Percentiles rank a stretch among this genome's conserved stretches.
Evolutionary conservation across 1,140 invertebrate species (phyloP).

Genomic region (Agrypnia vestita): DNA sequence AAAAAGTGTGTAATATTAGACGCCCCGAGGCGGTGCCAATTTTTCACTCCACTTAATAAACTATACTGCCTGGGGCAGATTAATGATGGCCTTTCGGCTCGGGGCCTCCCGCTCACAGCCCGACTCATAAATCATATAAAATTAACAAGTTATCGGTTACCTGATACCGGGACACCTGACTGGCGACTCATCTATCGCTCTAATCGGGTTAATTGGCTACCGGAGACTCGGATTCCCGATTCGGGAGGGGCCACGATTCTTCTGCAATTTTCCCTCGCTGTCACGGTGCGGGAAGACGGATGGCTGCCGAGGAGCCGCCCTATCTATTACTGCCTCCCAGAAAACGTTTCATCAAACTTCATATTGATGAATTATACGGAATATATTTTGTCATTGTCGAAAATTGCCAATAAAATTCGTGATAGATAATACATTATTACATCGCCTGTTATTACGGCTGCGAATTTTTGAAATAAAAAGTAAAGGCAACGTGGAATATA

Average conservation of each 20-base stretch:
- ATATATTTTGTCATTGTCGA: conserved; percentile 38
- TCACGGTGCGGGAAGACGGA: conserved; percentile 27
- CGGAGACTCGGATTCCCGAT: conserved; percentile 28
- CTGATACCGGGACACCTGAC: conserved; percentile 45
- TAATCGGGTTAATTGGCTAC: conserved; percentile 49
- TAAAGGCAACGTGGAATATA: too few relatives aligned
- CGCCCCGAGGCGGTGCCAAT: conserved; percentile 50
- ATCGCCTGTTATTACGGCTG: too few relatives aligned
- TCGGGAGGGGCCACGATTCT: not conserved
- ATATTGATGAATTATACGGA: conserved; percentile 32
- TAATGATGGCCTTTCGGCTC: conserved; percentile 56
- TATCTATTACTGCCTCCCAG: conserved; percentile 2
- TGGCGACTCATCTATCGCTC: conserved; percentile 16
- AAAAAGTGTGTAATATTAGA: conserved; percentile 51
- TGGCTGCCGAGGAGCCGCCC: conserved; percentile 6
- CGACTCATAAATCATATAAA: conserved; percentile 60
- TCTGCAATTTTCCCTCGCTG: not conserved
- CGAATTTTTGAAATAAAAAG: not conserved
- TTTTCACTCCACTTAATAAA: conserved; percentile 61
- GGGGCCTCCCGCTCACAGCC: conserved; percentile 40
- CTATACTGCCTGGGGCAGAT: conserved; percentile 53
- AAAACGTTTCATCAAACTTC: conserved; percentile 35
- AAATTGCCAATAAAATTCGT: conserved; percentile 7
- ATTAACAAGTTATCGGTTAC: conserved; percentile 61
- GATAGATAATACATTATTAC: not conserved